Evolutionary conservation across 1,140 invertebrate genomes (phyloP), one percentile per base, ranked within the genome.

Genomic region (Drosophila biarmipes): DNA sequence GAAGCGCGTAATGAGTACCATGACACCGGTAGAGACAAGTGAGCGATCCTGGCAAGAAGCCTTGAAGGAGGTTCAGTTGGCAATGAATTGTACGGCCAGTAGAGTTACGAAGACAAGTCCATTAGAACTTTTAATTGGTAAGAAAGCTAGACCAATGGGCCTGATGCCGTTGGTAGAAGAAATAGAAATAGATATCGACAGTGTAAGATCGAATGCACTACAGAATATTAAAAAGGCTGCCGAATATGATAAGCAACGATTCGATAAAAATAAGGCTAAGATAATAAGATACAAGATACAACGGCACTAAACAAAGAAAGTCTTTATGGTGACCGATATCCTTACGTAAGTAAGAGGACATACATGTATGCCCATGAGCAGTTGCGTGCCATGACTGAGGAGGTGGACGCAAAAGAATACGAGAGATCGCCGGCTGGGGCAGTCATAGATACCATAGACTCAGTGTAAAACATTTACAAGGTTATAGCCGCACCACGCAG

Each of bases 111-210:
- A n/a, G n/a, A n/a, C n/a, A n/a, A n/a, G n/a, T n/a, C n/a, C n/a
- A n/a, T n/a, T n/a, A n/a, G n/a, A n/a, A n/a, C n/a, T n/a, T n/a
- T n/a, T n/a, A n/a, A n/a, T n/a, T n/a, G n/a, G n/a, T n/a, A n/a
- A n/a, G n/a, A n/a, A n/a, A 37, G 37, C 37, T 40, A 54, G 35
- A 37, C 52, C 52, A 54, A 35, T 57, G 55, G 42, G 55, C 55
- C 37, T 37, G 55, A 35, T 57, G 42, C 17, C 55, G 11, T 17
- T 46, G 55, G 17, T 46, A 46, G 12, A 57, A 7, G 5, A 37
- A 37, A 14, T n/a, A 37, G 35, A 37, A 37, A 57, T 37, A 15
- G 42, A 57, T 21, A 45, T 35, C 15, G 42, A 35, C 24, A 6
- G 10, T 56, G 54, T 29, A 12, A 43, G 54, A 42, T 38, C 24